These are phyloP conservation scores for Antheraea pernyi DNA, from an alignment of 1,140 invertebrate genomes.

Conservation along the genomic window DNA sequence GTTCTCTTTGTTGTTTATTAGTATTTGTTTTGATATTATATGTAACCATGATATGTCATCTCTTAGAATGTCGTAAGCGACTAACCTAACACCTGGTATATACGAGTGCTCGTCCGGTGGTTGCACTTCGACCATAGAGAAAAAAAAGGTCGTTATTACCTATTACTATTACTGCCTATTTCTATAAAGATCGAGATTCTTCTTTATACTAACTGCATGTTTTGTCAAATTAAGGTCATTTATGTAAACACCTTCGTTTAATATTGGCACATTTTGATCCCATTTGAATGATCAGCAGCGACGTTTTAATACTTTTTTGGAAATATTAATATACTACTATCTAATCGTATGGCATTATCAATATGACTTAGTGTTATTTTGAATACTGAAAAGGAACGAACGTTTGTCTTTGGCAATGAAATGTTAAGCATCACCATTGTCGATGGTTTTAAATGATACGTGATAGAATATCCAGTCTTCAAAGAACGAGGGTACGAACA, in stretches of 20 bases:
- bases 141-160: too few species aligned
- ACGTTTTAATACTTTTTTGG: not conserved
- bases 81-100: too few species aligned
- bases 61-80: too few species aligned
- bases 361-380: conserved; percentile 36
- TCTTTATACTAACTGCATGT: too few species aligned
- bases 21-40: too few species aligned
- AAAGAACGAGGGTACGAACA: conserved; percentile 93
- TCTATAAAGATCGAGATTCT: too few species aligned
- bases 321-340: not conserved
- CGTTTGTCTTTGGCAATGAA: conserved; percentile 33
- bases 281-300: not conserved
- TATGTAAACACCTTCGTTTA: not conserved
- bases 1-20: too few species aligned
- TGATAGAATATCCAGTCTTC: conserved; percentile 96
- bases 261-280: not conserved
- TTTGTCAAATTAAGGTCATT: not conserved
- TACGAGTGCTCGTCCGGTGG: too few species aligned
- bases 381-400: conserved; percentile 36
- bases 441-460: conserved; percentile 78
- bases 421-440: conserved; percentile 62
- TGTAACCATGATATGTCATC: too few species aligned
- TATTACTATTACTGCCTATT: too few species aligned
- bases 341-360: too few species aligned
- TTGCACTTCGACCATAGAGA: too few species aligned